Conservation (phyloP, 2,113 vertebrate species). For the Ardeotis arabs region DNA sequence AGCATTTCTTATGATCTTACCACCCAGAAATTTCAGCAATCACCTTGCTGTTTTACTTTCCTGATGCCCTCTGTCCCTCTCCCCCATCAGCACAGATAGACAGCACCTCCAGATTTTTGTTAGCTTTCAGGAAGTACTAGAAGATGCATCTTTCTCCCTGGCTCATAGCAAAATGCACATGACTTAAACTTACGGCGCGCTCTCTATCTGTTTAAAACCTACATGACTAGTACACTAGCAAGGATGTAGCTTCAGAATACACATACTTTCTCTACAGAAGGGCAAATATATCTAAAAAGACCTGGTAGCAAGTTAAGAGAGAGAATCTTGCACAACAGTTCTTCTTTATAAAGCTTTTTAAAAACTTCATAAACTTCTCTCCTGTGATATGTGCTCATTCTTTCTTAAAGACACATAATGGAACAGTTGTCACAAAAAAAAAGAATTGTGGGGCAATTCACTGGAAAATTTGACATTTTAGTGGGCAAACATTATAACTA, state of each 20-base stretch:
- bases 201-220: neutral
- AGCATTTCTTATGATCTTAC: neutral
- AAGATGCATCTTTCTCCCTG: neutral
- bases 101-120: neutral
- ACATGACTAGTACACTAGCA: rapidly evolving
- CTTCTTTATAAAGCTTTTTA: neutral
- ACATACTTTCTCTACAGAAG: neutral
- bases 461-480: neutral
- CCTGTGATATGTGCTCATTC: neutral
- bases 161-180: neutral
- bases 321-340: neutral
- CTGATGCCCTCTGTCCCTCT: neutral
- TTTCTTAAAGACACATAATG: neutral
- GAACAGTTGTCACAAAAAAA: neutral
- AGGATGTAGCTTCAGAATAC: neutral
- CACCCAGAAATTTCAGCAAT: neutral
- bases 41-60: neutral
- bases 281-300: neutral
- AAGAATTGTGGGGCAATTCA: neutral
- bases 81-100: neutral
- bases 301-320: neutral
- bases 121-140: neutral
- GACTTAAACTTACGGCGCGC: neutral
- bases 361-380: neutral
- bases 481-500: neutral